phyloP scores from a whole-genome alignment of 2,888 invertebrate species.

The Himalopsyche tibetana region DNA sequence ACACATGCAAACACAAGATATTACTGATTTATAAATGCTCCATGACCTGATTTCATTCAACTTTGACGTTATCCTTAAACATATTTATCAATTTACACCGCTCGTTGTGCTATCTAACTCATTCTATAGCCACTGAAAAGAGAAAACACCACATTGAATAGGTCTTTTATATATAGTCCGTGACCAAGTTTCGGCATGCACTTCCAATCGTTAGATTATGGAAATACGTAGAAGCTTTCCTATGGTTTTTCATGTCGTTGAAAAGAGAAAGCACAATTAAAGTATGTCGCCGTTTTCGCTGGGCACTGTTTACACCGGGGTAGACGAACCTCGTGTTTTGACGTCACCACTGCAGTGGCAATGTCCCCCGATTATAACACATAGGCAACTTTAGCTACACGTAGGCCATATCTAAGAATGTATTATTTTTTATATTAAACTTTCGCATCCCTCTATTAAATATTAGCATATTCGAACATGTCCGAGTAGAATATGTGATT shows the following conservation, averaged over 20 bases:
- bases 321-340: conserved; percentile 55
- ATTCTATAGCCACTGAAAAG: not conserved
- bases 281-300: not conserved
- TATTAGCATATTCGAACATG: too few species aligned
- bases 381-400: conserved; percentile 21
- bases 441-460: too few species aligned
- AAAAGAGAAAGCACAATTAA: conserved; percentile 22
- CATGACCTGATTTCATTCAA: conserved; percentile 65
- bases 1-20: conserved; percentile 41
- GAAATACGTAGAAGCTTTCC: conserved; percentile 22
- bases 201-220: conserved; percentile 38
- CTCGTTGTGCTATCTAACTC: not conserved
- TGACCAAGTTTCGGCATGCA: conserved; percentile 60
- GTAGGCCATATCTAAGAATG: not conserved
- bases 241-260: not conserved
- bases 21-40: conserved; percentile 57
- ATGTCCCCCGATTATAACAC: conserved; percentile 41
- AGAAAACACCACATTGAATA: conserved; percentile 11
- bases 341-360: conserved; percentile 60
- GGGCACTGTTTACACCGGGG: conserved; percentile 53
- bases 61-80: conserved; percentile 62
- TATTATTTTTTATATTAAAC: too few species aligned
- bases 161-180: not conserved
- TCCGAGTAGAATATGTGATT: too few species aligned
- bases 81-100: not conserved